Percentiles rank a stretch among this genome's conserved stretches.
Evolutionary conservation across 2,888 invertebrate species (phyloP).

Genomic region (Chymomyza procnemis): DNA sequence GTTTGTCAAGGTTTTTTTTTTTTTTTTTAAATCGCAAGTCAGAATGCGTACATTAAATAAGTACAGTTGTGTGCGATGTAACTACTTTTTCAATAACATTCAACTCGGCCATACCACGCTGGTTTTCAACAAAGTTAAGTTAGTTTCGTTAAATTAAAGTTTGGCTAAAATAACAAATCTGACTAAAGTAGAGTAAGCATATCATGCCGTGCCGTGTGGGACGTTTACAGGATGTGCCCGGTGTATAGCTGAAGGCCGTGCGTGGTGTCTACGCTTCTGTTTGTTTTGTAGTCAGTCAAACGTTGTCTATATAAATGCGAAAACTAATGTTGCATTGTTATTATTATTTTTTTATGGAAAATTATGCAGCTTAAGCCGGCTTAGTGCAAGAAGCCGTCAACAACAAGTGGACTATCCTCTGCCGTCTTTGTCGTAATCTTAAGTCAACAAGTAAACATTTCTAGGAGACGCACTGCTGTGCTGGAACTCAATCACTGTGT

Average conservation of each 20-base stretch:
- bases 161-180: too few relatives aligned
- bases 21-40: neutral
- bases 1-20: constrained; percentile 4
- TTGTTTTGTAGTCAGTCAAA: neutral
- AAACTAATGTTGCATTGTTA: constrained; percentile 12
- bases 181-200: too few relatives aligned
- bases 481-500: constrained; percentile 13
- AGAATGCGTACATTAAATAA: constrained; percentile 6
- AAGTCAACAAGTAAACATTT: constrained; percentile 60
- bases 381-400: constrained; percentile 48
- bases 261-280: constrained; percentile 86
- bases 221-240: constrained; percentile 94
- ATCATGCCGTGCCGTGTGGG: constrained; percentile 94
- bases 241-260: constrained; percentile 95
- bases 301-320: constrained; percentile 2
- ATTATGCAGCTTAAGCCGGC: constrained; percentile 59
- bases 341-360: constrained; percentile 55
- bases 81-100: neutral
- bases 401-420: constrained; percentile 35
- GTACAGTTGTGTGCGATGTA: constrained; percentile 54
- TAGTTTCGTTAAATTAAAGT: neutral
- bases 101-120: too few relatives aligned
- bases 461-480: constrained; percentile 1
- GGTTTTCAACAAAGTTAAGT: too few relatives aligned
- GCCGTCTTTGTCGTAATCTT: constrained; percentile 61